These are phyloP conservation scores for Stramonita haemastoma DNA, from an alignment of 2,888 invertebrate species.

Conservation along the genomic window DNA sequence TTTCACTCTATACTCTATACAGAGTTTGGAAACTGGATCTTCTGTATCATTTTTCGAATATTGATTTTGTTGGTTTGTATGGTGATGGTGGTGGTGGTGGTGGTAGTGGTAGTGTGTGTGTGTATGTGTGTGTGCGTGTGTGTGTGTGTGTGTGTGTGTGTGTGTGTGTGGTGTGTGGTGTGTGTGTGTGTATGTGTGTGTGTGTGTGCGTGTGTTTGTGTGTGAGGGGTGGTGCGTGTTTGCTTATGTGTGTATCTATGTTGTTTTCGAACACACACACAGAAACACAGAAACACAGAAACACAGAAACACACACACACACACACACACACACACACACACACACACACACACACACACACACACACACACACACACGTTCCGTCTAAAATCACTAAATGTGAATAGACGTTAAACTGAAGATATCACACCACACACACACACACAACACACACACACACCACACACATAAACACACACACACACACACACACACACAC, in stretches of 20 bases:
- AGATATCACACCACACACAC: not conserved
- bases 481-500: not conserved
- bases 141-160: slow-evolving; percentile 7
- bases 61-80: no score
- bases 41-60: no score
- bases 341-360: slow-evolving; percentile 10
- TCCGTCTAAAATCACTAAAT: not conserved
- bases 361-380: not conserved
- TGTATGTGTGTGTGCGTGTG: not conserved
- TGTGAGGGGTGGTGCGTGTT: not conserved
- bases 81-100: no score
- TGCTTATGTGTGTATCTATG: not conserved
- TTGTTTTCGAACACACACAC: not conserved
- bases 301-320: not conserved
- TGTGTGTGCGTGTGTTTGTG: not conserved
- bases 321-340: not conserved
- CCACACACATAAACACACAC: not conserved
- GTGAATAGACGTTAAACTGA: not conserved
- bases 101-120: no score
- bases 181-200: not conserved
- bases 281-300: not conserved
- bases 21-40: no score
- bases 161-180: not conserved
- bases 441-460: not conserved
- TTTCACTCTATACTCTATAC: no score